Conservation (phyloP, 2,113 vertebrate genomes). For the Spilogale gracilis region DNA sequence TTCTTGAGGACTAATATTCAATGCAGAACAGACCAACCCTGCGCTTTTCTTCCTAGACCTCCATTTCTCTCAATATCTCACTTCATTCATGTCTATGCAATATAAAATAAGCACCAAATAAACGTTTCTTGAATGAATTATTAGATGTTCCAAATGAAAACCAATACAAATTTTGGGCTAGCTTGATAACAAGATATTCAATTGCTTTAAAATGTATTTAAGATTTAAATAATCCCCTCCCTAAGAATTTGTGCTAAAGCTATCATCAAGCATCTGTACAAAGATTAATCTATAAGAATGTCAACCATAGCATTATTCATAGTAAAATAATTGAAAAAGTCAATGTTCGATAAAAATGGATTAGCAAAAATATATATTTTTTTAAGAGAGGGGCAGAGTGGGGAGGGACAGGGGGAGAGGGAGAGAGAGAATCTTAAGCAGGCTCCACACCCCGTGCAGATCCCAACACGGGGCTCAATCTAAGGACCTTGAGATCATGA, state of each 20-base stretch:
- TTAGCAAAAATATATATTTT: not conserved
- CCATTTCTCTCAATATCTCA: not conserved
- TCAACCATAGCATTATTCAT: not conserved
- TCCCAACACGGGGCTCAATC: not conserved
- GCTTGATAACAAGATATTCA: not conserved
- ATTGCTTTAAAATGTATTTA: not conserved
- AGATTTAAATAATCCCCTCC: not conserved
- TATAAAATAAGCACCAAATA: not conserved
- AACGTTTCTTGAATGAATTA: not conserved
- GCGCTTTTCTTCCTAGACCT: not conserved
- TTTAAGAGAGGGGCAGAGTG: not conserved
- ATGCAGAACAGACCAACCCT: not conserved
- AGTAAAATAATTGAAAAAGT: not conserved
- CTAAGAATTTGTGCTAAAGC: not conserved
- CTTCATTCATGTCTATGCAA: not conserved
- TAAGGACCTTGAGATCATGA: not conserved
- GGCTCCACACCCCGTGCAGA: not conserved
- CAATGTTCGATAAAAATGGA: not conserved
- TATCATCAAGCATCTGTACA: not conserved
- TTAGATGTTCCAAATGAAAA: not conserved
- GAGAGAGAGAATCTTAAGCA: not conserved
- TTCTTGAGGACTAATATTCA: not conserved
- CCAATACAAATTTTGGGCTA: not conserved
- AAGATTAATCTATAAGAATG: not conserved
- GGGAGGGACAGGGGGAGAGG: not conserved